Conservation (phyloP, 2,888 invertebrate species). For the Hemithea aestivaria region DNA sequence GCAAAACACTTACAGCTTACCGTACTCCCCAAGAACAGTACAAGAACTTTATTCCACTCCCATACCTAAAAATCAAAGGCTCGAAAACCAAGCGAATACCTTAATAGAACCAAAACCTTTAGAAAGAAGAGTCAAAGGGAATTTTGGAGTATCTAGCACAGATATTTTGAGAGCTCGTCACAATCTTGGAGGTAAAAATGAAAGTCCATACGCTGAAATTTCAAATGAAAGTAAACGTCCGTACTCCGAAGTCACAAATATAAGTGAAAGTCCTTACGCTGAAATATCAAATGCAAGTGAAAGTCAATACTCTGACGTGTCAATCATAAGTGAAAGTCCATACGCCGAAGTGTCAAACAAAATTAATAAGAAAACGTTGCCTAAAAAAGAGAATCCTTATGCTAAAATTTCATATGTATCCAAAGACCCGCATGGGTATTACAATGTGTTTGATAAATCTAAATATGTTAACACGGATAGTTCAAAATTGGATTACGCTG, state of each 20-base stretch:
- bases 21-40: neutral
- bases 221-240: neutral
- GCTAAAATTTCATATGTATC: neutral
- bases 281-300: neutral
- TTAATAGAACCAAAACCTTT: neutral
- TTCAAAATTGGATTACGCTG: neutral
- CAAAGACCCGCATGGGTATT: neutral
- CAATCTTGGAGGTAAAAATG: too few relatives aligned
- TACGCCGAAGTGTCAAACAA: neutral
- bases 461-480: neutral
- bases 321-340: neutral
- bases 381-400: neutral
- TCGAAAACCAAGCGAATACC: neutral
- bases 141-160: too few relatives aligned
- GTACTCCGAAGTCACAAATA: too few relatives aligned
- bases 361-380: too few relatives aligned
- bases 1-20: neutral
- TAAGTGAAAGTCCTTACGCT: neutral
- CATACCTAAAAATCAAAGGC: neutral
- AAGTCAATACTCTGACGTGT: neutral
- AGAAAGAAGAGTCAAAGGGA: neutral
- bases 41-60: slow-evolving; percentile 1
- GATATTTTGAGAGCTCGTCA: too few relatives aligned
- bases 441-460: neutral
- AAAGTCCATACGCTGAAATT: neutral